Conservation (phyloP, 2,797 vertebrate species). For the Coranthus polyacanthus region DNA sequence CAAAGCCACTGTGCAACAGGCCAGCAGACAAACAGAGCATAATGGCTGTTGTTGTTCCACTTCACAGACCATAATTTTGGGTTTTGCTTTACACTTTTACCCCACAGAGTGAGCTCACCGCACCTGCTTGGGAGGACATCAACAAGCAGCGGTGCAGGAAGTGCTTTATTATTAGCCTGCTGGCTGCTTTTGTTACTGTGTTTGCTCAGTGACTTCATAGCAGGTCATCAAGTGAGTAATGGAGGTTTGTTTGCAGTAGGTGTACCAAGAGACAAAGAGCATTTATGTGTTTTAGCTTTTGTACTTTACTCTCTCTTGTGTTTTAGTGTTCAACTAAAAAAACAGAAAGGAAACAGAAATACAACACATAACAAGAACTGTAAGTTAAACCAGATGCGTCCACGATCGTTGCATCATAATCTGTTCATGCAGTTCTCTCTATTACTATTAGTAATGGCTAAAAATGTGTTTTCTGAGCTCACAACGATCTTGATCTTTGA, state of each 20-base stretch:
- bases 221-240: conserved; percentile 53
- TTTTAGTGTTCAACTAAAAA: not conserved
- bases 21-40: too few species aligned
- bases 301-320: not conserved
- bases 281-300: conserved; percentile 6
- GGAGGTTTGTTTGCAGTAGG: conserved; percentile 62
- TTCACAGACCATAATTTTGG: conserved; percentile 49
- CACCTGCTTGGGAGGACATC: conserved; percentile 49
- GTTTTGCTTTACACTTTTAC: conserved; percentile 63
- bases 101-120: conserved; percentile 31
- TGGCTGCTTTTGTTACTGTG: conserved; percentile 47
- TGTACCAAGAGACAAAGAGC: conserved; percentile 21
- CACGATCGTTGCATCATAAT: too few species aligned
- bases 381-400: too few species aligned
- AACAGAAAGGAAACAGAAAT: too few species aligned
- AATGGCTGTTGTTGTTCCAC: conserved; percentile 49
- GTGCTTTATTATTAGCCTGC: conserved; percentile 43
- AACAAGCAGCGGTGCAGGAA: conserved; percentile 44
- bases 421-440: too few species aligned
- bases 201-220: conserved; percentile 67
- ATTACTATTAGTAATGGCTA: too few species aligned
- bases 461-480: too few species aligned
- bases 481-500: too few species aligned
- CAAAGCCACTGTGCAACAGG: not conserved
- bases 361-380: too few species aligned